A percentile compares a stretch with the other conserved stretches of the same genome.
Conservation (phyloP, 2,888 invertebrate genomes). For the Pseudolycoriella hygida region DNA sequence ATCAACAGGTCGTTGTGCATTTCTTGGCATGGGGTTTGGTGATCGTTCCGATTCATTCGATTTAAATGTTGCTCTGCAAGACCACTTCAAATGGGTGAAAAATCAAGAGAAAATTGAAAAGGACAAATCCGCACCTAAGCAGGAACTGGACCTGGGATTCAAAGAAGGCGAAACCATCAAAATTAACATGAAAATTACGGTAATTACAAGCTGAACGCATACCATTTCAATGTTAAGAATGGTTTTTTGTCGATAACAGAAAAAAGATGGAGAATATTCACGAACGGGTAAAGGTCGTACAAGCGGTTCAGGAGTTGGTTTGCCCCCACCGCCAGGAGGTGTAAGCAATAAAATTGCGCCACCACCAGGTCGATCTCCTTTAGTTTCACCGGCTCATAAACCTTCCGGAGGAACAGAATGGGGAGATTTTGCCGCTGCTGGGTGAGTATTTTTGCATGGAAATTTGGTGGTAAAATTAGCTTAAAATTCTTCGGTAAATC, state of each 20-base stretch:
- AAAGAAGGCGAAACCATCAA: slow-evolving; percentile 99
- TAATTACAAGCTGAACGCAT: slow-evolving; percentile 31
- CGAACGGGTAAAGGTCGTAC: slow-evolving; percentile 29
- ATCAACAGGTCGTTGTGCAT: slow-evolving; percentile 58
- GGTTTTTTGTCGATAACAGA: slow-evolving; percentile 34
- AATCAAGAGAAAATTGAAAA: slow-evolving; percentile 65
- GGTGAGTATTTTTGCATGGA: neutral
- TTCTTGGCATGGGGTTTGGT: slow-evolving; percentile 92
- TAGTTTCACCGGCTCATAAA: slow-evolving; percentile 41
- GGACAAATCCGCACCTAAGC: slow-evolving; percentile 57
- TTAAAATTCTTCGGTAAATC: neutral
- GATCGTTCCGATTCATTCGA: slow-evolving; percentile 98
- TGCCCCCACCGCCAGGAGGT: slow-evolving; percentile 73
- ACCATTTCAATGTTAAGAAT: no score
- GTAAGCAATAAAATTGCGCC: slow-evolving; percentile 47
- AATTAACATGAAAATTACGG: slow-evolving; percentile 94
- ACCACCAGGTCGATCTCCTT: slow-evolving; percentile 47
- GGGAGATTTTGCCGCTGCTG: slow-evolving; percentile 1
- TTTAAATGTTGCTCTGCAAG: slow-evolving; percentile 93
- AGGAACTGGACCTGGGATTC: slow-evolving; percentile 84
- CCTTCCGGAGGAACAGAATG: neutral
- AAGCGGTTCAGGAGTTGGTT: slow-evolving; percentile 37
- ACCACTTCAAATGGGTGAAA: slow-evolving; percentile 90
- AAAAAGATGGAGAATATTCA: slow-evolving; percentile 69
- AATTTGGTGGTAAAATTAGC: neutral